Evolutionary conservation across 2,797 vertebrate genomes (phyloP).

Genomic region (Gymnopithys bicolor): DNA sequence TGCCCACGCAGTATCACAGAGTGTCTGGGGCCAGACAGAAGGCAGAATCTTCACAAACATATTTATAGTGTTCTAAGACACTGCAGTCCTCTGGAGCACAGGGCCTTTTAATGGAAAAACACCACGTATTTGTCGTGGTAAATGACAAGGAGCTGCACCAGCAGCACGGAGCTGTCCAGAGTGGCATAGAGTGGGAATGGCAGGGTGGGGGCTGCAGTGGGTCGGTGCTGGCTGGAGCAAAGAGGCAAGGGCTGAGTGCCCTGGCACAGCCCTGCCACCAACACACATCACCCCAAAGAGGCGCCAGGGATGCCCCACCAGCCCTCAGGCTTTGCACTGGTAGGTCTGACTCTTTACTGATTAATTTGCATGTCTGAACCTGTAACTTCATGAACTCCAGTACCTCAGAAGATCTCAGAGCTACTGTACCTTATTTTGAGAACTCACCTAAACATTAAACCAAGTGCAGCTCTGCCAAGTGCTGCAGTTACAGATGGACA

Average conservation of each 20-base stretch:
- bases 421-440: not conserved
- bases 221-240: not conserved
- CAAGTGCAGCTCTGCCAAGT: not conserved
- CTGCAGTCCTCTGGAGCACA: not conserved
- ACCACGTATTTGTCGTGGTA: not conserved
- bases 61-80: not conserved
- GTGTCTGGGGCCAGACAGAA: not conserved
- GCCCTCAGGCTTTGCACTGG: rapidly evolving
- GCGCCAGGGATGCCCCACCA: rapidly evolving
- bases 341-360: rapidly evolving
- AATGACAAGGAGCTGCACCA: not conserved
- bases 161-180: not conserved
- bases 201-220: rapidly evolving
- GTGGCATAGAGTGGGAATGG: rapidly evolving
- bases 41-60: not conserved
- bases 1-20: not conserved
- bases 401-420: not conserved
- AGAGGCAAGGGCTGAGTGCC: not conserved
- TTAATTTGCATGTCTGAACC: not conserved
- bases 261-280: not conserved
- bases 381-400: not conserved
- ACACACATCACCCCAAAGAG: not conserved
- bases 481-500: not conserved
- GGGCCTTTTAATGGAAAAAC: constrained; percentile 12
- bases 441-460: not conserved